Evolutionary conservation across 2,797 vertebrate genomes (phyloP).

Genomic region (Hyperoplus lanceolatus): DNA sequence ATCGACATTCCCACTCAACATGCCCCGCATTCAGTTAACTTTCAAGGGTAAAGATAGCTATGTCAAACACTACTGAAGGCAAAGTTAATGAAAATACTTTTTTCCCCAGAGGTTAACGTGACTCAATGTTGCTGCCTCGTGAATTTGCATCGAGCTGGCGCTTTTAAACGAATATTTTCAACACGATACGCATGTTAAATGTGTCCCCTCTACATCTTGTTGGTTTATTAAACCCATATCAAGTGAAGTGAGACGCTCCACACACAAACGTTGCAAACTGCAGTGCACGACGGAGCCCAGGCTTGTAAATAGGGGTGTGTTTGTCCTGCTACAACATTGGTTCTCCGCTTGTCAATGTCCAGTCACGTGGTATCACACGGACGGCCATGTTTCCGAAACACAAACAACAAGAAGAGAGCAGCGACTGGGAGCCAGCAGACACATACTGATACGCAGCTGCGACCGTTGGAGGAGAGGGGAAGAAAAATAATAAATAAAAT

Average conservation of each 20-base stretch:
- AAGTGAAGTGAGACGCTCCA: no score
- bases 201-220: not conserved
- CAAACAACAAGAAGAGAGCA: constrained; percentile 92
- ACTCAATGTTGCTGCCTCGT: no score
- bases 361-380: constrained; percentile 84
- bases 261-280: constrained; percentile 27
- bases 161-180: not conserved
- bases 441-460: constrained; percentile 87
- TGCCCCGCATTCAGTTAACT: constrained; percentile 11
- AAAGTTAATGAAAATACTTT: not conserved
- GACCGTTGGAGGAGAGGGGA: constrained; percentile 81
- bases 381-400: constrained; percentile 95
- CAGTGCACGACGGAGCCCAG: not conserved
- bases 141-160: not conserved
- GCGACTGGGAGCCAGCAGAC: constrained; percentile 82
- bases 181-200: not conserved
- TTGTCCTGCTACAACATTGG: constrained; percentile 74
- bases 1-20: constrained; percentile 3
- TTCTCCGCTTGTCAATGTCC: constrained; percentile 74
- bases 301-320: constrained; percentile 71
- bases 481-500: constrained; percentile 68
- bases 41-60: constrained; percentile 5
- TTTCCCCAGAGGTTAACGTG: not conserved
- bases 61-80: not conserved
- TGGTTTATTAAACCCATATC: not conserved